These are phyloP conservation scores for Cyrtodaria siliqua DNA, from an alignment of 2,888 invertebrate genomes.

Conservation along the genomic window DNA sequence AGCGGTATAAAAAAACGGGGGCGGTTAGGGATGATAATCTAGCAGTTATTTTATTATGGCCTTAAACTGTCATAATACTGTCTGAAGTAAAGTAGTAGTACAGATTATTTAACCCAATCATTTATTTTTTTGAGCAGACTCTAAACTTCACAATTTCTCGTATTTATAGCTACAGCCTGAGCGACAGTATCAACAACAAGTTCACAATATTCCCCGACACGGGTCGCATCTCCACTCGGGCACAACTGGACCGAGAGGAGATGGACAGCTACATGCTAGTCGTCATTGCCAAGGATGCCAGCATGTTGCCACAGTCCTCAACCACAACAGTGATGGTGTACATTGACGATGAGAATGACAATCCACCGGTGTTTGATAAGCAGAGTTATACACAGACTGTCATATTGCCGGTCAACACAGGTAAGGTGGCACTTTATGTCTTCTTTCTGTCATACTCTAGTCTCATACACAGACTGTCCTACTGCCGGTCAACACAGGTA, in stretches of 20 bases:
- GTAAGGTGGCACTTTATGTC: too few species aligned
- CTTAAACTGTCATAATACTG: too few species aligned
- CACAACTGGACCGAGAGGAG: constrained; percentile 93
- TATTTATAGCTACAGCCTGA: constrained; percentile 90
- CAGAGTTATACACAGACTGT: constrained; percentile 91
- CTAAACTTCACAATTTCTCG: too few species aligned
- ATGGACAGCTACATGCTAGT: constrained; percentile 80
- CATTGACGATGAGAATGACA: constrained; percentile 93
- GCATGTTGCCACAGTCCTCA: constrained; percentile 75
- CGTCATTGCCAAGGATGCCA: constrained; percentile 83
- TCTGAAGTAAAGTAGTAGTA: too few species aligned
- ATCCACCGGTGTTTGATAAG: constrained; percentile 90
- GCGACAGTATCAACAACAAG: constrained; percentile 90
- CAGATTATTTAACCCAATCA: too few species aligned
- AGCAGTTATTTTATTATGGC: too few species aligned
- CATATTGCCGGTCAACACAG: constrained; percentile 92
- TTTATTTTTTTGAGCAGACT: too few species aligned
- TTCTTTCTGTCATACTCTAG: too few species aligned
- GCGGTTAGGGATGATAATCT: too few species aligned
- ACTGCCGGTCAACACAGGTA: constrained; percentile 92
- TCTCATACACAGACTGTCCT: constrained; percentile 94
- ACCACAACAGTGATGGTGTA: constrained; percentile 89
- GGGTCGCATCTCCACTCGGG: constrained; percentile 90
- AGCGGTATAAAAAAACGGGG: too few species aligned
- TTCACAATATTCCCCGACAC: constrained; percentile 93